Evolutionary conservation across 2,888 invertebrate species (phyloP).

Genomic region (Chironomus riparius): DNA sequence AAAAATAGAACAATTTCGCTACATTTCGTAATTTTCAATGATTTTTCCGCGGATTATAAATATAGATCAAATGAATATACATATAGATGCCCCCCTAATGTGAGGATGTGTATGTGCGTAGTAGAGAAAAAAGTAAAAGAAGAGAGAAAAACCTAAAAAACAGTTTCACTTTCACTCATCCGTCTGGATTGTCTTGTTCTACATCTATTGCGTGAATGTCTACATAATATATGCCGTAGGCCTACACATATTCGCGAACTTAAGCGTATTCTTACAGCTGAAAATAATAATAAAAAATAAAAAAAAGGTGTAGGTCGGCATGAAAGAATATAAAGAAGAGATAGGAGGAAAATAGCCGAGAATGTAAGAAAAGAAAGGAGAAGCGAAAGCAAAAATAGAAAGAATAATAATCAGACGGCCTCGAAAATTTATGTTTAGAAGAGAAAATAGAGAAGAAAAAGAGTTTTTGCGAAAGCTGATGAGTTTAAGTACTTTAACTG

Average conservation of each 20-base stretch:
- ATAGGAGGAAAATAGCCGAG: neutral
- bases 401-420: neutral
- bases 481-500: neutral
- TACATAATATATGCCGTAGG: neutral
- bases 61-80: too few species aligned
- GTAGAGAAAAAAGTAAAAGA: too few species aligned
- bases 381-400: neutral
- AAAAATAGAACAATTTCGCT: too few species aligned
- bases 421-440: conserved; percentile 1
- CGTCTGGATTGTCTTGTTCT: neutral
- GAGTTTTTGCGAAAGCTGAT: neutral
- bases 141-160: too few species aligned
- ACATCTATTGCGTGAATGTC: neutral
- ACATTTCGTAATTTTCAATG: too few species aligned
- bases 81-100: too few species aligned
- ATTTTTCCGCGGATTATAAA: too few species aligned
- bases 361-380: neutral
- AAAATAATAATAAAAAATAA: neutral
- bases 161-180: neutral
- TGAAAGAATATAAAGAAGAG: neutral
- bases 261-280: neutral
- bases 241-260: neutral
- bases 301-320: neutral
- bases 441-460: neutral
- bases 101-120: too few species aligned